phyloP scores from a whole-genome alignment of 2,797 vertebrate genomes.

The Zalophus californianus region DNA sequence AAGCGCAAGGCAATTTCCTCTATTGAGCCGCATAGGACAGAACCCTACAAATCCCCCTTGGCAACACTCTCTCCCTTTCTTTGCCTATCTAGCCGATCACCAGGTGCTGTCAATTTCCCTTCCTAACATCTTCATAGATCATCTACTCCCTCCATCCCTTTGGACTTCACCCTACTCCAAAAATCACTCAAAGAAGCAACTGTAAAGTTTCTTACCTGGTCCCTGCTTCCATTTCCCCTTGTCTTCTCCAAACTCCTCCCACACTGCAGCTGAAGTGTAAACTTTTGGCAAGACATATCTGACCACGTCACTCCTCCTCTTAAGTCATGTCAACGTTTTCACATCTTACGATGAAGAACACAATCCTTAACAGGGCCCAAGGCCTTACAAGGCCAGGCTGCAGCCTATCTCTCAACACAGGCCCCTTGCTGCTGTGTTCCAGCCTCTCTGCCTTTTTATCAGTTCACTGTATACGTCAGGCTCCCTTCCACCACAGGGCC shows the following conservation, averaged over 20 bases:
- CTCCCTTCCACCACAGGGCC: background rate
- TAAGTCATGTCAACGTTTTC: background rate
- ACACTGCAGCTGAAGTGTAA: background rate
- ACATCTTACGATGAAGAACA: background rate
- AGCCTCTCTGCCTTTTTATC: background rate
- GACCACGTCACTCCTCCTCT: background rate
- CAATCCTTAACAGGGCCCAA: background rate
- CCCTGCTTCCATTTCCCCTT: background rate
- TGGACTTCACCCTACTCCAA: background rate
- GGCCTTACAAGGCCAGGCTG: background rate
- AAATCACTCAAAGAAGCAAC: background rate
- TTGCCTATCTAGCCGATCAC: too few relatives aligned
- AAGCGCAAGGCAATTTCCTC: background rate
- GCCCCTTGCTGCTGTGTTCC: background rate
- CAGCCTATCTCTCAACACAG: background rate
- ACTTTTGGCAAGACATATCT: background rate
- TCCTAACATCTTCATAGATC: background rate
- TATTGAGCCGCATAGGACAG: accelerated
- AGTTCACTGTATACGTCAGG: background rate
- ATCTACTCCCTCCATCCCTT: background rate
- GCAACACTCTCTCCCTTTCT: background rate
- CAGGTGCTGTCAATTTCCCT: background rate
- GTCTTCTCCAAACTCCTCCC: background rate
- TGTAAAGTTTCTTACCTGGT: background rate
- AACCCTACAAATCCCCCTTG: background rate